These are phyloP conservation scores for Nephrotoma guestfalica DNA, from an alignment of 2,888 invertebrate species.

Conservation along the genomic window DNA sequence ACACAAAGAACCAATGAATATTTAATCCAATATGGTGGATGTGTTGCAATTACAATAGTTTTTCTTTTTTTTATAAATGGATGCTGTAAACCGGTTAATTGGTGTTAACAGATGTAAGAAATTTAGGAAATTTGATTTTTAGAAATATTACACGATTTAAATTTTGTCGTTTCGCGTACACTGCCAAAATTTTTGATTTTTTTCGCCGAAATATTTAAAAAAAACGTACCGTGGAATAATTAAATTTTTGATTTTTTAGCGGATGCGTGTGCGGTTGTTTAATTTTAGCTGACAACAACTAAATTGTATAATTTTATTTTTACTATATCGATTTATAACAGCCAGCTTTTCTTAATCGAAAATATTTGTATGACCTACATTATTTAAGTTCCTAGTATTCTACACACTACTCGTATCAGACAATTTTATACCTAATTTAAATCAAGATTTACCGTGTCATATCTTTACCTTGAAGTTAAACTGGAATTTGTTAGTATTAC, in stretches of 20 bases:
- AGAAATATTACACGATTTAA: neutral
- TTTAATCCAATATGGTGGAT: slow-evolving; percentile 2
- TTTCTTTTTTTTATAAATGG: neutral
- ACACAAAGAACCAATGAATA: slow-evolving; percentile 1
- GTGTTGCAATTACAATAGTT: neutral
- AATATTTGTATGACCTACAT: neutral
- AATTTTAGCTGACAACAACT: neutral
- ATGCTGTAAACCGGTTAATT: neutral
- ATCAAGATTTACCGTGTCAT: no score
- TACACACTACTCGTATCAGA: no score
- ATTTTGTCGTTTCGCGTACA: neutral
- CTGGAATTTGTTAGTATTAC: no score
- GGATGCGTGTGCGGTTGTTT: neutral
- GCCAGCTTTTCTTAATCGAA: neutral
- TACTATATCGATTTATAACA: neutral
- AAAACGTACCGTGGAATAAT: neutral
- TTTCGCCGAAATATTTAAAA: neutral
- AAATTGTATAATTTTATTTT: neutral
- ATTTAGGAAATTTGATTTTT: neutral
- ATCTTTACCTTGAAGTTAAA: no score
- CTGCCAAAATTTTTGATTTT: neutral
- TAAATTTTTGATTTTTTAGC: neutral
- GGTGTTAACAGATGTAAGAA: neutral
- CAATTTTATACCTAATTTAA: no score
- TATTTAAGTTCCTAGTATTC: neutral